Base-by-base conservation (phyloP, 2,797 vertebrate genomes). In the Schizopygopsis malacanthus region DNA sequence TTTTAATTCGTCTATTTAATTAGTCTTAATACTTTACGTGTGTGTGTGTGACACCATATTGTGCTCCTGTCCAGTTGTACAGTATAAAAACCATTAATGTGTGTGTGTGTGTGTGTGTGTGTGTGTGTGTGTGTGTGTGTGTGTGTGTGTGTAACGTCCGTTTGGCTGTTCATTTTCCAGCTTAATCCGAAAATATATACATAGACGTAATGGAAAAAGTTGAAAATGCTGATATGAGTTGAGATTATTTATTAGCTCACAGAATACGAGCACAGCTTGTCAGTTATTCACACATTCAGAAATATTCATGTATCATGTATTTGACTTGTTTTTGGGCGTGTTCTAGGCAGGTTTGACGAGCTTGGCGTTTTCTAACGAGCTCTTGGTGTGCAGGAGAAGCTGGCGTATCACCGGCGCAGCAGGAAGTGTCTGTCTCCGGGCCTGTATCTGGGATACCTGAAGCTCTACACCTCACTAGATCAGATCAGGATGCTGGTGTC, bases 401-500 rank as follows among this genome's bases (percentile, higher is more conserved):
- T 98, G 89, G 93, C 94, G 0, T 98, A 97, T 89, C 97, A 98
- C 92, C 93, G 96, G 82, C 90, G 94, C 56, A 97, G 97, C 91
- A 96, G 95, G 90, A 96, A 96, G 89, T 91, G 94, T 77, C 91
- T 98, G 79, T 86, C 96, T 54, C 94, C 96, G 0, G 97, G 97
- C 8, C 94, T 98, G 33, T 98, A 98, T 91, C 92, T 98, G 92
- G 97, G 97, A 72, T 98, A 97, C 90, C 90, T 98, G 92, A 98
- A 98, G 93, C 94, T 98, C 63, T 97, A 96, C 86, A 98, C 96
- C 0, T 97, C 97, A 0, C 96, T 98, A 91, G 97, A 98, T 89
- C 97, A 98, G 93, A 98, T 98, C 88, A 93, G 96, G 89, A 96
- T 95, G 3, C 93, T 98, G 89, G 97, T 98, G 76, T 96, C 97